Base-by-base conservation (phyloP, 2,797 vertebrate genomes). In the Neostethus bicornis region DNA sequence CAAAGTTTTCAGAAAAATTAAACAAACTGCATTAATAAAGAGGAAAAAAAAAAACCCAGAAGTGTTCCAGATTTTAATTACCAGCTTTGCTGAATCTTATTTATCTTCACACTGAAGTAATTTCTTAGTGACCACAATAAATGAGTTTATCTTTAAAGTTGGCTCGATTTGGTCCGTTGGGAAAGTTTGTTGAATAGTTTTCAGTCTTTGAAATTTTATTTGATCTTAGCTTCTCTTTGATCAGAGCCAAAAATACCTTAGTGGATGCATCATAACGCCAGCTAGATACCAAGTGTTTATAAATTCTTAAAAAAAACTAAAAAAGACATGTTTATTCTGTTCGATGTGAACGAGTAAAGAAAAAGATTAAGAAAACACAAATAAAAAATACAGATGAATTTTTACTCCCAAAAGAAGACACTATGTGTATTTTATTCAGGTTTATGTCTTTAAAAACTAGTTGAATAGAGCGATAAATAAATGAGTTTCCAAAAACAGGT, bases 211-310 rank as follows among this genome's bases (percentile, higher is more conserved):
- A 34, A 43, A 28, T 47, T 66, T 62, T 50, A 58, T 75, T 70
- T 68, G 58, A 81, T 86, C 75, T 51, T n/a, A 60, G 20, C 81
- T 77, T 76, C 21, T 65, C 52, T 50, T 38, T 58, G 63, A 80
- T 79, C 73, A 65, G 74, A 74, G 62, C 59, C 70, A 73, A 73
- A 79, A 79, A 74, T 75, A 77, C 51, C 65, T 69, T 61, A 72
- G 46, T 56, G 63, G 53, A 35, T 5, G 63, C 21, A 42, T 73
- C 58, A 34, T 43, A 65, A 72, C 69, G 70, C 37, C 34, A 54
- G 44, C 4, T 0, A 77, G 75, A 85, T 70, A 61, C 81, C 80
- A 81, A 74, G 49, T 50, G 76, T 50, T 46, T 62, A 61, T 75
- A 61, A 47, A 53, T 51, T 70, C 79, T 49, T 20, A 52, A 31